Evolutionary conservation across 2,888 invertebrate genomes (phyloP).

Genomic region (Oscheius sp.): DNA sequence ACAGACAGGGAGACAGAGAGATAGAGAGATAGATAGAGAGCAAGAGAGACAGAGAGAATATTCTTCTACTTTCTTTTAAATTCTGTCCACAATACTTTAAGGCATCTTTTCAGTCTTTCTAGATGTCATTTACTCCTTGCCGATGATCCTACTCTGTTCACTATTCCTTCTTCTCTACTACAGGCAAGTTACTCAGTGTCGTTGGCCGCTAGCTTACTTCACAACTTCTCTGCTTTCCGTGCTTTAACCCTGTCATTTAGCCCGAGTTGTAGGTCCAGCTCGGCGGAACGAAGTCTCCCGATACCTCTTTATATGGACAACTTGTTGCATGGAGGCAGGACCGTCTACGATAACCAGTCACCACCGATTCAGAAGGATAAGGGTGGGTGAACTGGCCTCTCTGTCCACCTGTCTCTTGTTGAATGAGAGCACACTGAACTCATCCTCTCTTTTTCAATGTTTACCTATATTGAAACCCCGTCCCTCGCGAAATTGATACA

Average conservation of each 20-base stretch:
- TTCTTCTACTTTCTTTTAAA: no score
- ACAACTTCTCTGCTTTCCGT: conserved; percentile 4
- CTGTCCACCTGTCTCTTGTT: no score
- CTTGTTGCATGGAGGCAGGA: conserved; percentile 64
- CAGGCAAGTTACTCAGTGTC: neutral
- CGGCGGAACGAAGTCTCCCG: conserved; percentile 58
- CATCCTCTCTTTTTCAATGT: no score
- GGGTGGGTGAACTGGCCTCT: conserved; percentile 19
- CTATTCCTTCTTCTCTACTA: conserved; percentile 27
- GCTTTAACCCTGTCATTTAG: neutral
- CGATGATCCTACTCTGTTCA: conserved; percentile 21
- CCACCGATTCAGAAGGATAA: conserved; percentile 56
- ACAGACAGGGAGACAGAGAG: no score
- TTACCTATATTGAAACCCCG: no score
- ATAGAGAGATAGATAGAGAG: no score
- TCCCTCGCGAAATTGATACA: no score
- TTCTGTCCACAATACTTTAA: no score
- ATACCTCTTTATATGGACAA: conserved; percentile 70
- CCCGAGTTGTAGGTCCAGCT: conserved; percentile 23
- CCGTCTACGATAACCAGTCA: conserved; percentile 71
- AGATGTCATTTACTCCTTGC: neutral
- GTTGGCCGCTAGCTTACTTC: neutral
- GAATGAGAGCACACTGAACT: no score
- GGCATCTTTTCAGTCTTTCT: no score
- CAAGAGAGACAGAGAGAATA: no score